Evolutionary conservation across 2,888 invertebrate species (phyloP), one percentile per base, ranked within the genome.

Genomic region (Caenorhabditis macrosperma): DNA sequence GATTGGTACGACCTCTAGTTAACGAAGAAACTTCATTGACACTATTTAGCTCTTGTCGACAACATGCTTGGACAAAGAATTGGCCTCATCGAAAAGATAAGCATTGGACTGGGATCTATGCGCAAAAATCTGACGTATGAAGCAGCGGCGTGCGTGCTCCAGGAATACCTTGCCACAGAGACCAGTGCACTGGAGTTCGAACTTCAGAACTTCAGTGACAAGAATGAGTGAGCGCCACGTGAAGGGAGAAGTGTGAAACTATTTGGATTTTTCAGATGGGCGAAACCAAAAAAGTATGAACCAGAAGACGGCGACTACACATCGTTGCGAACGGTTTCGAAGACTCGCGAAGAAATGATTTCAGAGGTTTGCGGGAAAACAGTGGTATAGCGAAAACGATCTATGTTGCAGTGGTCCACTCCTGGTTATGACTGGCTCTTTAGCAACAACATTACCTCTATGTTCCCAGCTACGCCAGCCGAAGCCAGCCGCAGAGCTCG

Each of bases 371-470:
- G n/a, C n/a, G n/a, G n/a, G n/a, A n/a, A n/a, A n/a, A n/a, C n/a
- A n/a, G n/a, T n/a, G n/a, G n/a, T n/a, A n/a, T n/a, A n/a, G n/a
- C n/a, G n/a, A n/a, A n/a, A n/a, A n/a, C n/a, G n/a, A 38, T 12
- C 17, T 12, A 17, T 9, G 9, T 61, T 59, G 30, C 61, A 61
- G 61, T 17, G 17, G 10, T 2, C 0, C 5, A 1, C 1, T 1
- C 61, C 61, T 3, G 35, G 17, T 12, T 24, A 35, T 7, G 46
- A 67, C 5, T 67, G 67, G 67, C 46, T 67, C 4, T 55, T 46
- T 46, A 46, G 41, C 17, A 44, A 67, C 44, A 30, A 55, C 9
- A 7, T 55, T 0, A 12, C 10, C 15, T 12, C 12, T 7, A 1
- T n/a, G 0, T 15, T 33, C 1, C 1, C 12, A 46, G 20, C 10